phyloP scores from a whole-genome alignment of 2,888 invertebrate genomes.

The Pammene aurita region DNA sequence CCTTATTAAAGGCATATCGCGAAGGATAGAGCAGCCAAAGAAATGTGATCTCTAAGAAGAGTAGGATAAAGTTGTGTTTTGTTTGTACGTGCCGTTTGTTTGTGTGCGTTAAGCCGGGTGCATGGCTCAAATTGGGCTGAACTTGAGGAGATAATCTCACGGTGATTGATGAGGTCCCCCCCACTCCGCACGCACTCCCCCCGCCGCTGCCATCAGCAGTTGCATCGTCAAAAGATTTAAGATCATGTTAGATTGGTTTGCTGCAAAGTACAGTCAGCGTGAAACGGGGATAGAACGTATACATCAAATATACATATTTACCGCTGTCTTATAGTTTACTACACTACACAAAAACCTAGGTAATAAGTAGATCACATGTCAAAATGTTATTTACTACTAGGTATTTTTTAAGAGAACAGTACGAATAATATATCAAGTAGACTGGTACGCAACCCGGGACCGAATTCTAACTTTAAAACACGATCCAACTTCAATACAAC shows the following conservation, averaged over 20 bases:
- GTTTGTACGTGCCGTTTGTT: slow-evolving; percentile 37
- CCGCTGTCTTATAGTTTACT: too few relatives aligned
- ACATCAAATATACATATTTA: too few relatives aligned
- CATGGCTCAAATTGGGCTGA: slow-evolving; percentile 80
- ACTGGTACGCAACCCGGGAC: too few relatives aligned
- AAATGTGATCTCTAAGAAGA: background rate
- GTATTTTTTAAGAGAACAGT: too few relatives aligned
- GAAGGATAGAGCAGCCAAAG: background rate
- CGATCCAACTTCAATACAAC: too few relatives aligned
- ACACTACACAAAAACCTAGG: too few relatives aligned
- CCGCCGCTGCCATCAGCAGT: slow-evolving; percentile 14
- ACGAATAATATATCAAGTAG: too few relatives aligned
- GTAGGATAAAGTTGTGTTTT: background rate
- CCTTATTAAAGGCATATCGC: slow-evolving; percentile 22
- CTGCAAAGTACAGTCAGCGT: background rate
- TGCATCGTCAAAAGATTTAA: slow-evolving; percentile 21
- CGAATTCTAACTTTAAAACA: too few relatives aligned
- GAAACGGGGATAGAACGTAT: background rate
- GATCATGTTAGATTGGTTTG: slow-evolving; percentile 16
- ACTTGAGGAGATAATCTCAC: slow-evolving; percentile 86
- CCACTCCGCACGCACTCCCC: slow-evolving; percentile 44
- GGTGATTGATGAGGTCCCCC: slow-evolving; percentile 83
- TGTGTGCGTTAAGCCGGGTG: slow-evolving; percentile 77
- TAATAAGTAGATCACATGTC: too few relatives aligned
- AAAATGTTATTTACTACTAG: too few relatives aligned